A percentile compares a stretch with the other conserved stretches of the same genome.
Conservation (phyloP, 2,797 vertebrate species). For the Myotis myotis region DNA sequence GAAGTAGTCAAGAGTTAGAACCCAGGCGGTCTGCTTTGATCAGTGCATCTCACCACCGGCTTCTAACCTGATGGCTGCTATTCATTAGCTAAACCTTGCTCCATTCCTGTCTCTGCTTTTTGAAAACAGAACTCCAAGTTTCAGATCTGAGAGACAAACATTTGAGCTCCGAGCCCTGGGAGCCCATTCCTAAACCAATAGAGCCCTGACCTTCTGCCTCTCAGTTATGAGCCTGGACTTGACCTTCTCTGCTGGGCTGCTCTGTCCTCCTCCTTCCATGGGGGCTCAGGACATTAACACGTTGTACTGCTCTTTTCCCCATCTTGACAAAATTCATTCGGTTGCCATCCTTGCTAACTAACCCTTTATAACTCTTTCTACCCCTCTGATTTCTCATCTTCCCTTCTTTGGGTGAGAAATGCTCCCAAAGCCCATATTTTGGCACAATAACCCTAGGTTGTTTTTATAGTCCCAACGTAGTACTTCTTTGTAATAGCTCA, state of each 20-base stretch:
- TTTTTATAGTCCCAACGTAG: constrained; percentile 61
- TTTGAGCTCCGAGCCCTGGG: neutral
- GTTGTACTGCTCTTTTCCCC: neutral
- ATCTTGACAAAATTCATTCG: neutral
- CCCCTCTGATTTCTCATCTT: neutral
- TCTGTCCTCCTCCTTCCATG: neutral
- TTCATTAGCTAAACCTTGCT: neutral
- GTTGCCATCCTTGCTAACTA: neutral
- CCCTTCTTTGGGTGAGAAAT: constrained; percentile 27
- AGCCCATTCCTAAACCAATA: neutral
- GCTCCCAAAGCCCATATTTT: neutral
- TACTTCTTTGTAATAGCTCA: constrained; percentile 63
- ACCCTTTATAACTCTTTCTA: neutral
- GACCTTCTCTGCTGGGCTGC: neutral
- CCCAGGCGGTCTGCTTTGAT: neutral
- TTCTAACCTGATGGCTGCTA: neutral
- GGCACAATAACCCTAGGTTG: constrained; percentile 6
- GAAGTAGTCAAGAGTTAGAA: neutral
- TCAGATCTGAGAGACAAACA: neutral
- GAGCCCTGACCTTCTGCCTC: neutral
- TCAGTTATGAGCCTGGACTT: neutral
- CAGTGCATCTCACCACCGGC: neutral
- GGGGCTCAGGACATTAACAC: neutral
- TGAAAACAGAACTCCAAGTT: constrained; percentile 22
- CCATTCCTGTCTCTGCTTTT: neutral